These are phyloP conservation scores for Calliphora vomitoria DNA, from an alignment of 2,888 invertebrate species.

Conservation along the genomic window DNA sequence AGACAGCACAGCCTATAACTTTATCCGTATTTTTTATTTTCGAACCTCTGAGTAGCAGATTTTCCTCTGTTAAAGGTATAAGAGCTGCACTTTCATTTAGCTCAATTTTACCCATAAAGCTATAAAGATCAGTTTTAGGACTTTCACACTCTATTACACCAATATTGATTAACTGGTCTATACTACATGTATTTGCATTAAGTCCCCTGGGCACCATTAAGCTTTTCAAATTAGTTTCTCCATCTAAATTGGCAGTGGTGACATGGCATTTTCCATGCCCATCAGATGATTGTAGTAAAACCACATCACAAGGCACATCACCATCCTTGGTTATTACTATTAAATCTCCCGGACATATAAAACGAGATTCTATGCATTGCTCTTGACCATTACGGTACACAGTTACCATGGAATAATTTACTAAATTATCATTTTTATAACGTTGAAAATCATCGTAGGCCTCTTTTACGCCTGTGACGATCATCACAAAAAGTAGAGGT, in stretches of 20 bases:
- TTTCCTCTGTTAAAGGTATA: constrained; percentile 88
- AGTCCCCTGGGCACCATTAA: neutral
- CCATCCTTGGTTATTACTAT: neutral
- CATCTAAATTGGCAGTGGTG: neutral
- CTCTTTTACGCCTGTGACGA: constrained; percentile 89
- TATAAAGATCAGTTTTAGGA: neutral
- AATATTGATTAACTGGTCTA: neutral
- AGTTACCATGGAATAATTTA: constrained; percentile 89
- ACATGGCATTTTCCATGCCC: neutral
- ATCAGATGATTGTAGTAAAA: neutral
- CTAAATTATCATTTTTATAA: constrained; percentile 89
- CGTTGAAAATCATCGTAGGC: constrained; percentile 93
- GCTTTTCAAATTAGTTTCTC: neutral
- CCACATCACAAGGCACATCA: neutral
- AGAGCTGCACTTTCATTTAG: constrained; percentile 68
- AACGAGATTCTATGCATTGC: neutral
- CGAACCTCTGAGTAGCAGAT: constrained; percentile 91
- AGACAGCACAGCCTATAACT: constrained; percentile 90
- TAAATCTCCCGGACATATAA: constrained; percentile 1
- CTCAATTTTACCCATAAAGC: neutral
- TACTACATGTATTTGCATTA: neutral
- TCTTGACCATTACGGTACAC: constrained; percentile 80
- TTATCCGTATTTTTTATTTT: constrained; percentile 91
- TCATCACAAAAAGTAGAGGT: neutral
- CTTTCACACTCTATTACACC: constrained; percentile 1